Evolutionary conservation across 2,888 invertebrate genomes (phyloP), one percentile per base, ranked within the genome.

Genomic region (Tuta absoluta): DNA sequence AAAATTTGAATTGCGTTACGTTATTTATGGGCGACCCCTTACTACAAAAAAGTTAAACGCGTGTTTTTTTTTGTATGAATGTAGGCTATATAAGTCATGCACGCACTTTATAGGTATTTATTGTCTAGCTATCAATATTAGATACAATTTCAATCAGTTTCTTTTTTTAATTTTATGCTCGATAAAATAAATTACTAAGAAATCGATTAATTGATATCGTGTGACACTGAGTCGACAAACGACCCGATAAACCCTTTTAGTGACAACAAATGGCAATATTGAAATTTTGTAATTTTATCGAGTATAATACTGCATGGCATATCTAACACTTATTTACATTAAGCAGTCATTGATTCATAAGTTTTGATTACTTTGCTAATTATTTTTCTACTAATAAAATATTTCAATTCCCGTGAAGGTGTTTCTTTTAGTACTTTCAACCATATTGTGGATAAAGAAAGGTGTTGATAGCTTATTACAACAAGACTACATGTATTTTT

Each of bases 321-420:
- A 37, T 33, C 49, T 11, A 61, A 62, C 57, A n/a, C 23, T 38
- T 60, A 61, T 66, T 63, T 63, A 64, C 53, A 48, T 65, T 57
- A 49, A 65, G 66, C 66, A 63, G 66, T 66, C 66, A 38, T 59
- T 33, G 37, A 28, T 61, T 66, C 66, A 66, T 66, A 66, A 66
- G 66, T 66, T 48, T 41, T 41, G 41, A 23, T 41, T 63, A 33
- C 23, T 19, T 21, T 38, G 28, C 14, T 33, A 5, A 37, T 17
- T 10, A 48, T 19, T 45, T n/a, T n/a, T 45, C 17, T n/a, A 41
- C 48, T 19, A n/a, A 48, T 19, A 0, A 17, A 48, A 21, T 51
- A 23, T 23, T 51, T 51, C 23, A 45, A 51, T 21, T 28, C 21
- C 11, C 19, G 17, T 17, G 33, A 62, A 62, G 51, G 49, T 62